Conservation (phyloP, 2,113 vertebrate genomes). For the Dromiciops gliroides region DNA sequence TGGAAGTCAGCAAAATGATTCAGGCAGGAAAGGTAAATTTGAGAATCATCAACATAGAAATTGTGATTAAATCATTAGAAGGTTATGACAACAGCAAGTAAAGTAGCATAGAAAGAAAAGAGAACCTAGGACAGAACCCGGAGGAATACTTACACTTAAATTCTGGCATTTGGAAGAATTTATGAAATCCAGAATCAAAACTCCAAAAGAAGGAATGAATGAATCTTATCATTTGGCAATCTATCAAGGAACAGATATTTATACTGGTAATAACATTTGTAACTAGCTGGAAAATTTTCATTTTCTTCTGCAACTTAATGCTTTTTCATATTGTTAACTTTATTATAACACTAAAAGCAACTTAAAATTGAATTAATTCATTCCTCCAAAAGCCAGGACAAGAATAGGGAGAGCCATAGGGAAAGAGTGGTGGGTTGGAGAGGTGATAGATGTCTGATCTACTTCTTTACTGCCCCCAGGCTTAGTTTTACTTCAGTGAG, state of each 20-base stretch:
- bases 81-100: too few relatives aligned
- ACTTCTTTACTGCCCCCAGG: not conserved
- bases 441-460: not conserved
- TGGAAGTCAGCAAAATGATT: too few relatives aligned
- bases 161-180: not conserved
- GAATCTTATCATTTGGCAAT: not conserved
- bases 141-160: not conserved
- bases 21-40: too few relatives aligned
- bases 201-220: not conserved
- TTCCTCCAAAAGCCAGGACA: not conserved
- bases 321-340: too few relatives aligned
- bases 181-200: not conserved
- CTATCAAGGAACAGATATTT: not conserved
- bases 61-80: too few relatives aligned
- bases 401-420: not conserved
- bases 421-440: not conserved
- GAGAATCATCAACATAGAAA: too few relatives aligned
- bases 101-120: too few relatives aligned
- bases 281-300: not conserved
- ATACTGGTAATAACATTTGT: not conserved
- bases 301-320: not conserved
- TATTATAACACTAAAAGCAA: not conserved
- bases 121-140: too few relatives aligned
- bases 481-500: not conserved
- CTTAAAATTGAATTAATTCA: not conserved